phyloP scores from a whole-genome alignment of 2,888 invertebrate species.

The Allacma fusca region DNA sequence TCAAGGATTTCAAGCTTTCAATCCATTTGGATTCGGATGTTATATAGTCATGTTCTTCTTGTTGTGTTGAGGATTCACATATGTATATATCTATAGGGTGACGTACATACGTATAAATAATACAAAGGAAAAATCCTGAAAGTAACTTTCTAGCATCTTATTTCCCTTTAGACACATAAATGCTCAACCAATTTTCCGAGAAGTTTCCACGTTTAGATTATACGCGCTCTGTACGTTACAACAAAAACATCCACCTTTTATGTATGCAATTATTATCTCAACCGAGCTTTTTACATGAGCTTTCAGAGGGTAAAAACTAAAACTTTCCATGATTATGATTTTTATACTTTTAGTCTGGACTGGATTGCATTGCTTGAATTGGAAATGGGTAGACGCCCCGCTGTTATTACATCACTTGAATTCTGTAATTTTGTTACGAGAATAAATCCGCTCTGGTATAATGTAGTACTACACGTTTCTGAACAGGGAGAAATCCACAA shows the following conservation, averaged over 20 bases:
- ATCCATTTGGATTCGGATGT: slow-evolving; percentile 10
- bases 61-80: too few species aligned
- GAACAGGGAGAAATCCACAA: not conserved
- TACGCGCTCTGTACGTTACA: not conserved
- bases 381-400: slow-evolving; percentile 26
- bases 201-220: slow-evolving; percentile 2
- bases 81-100: too few species aligned
- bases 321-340: slow-evolving; percentile 18
- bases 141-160: too few species aligned
- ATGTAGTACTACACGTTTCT: not conserved
- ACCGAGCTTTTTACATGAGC: not conserved
- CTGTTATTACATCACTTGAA: slow-evolving; percentile 12
- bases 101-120: too few species aligned
- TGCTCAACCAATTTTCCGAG: not conserved
- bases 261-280: not conserved
- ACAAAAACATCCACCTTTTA: not conserved
- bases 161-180: too few species aligned
- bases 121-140: too few species aligned
- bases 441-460: not conserved
- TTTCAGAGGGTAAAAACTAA: not conserved
- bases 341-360: not conserved
- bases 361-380: not conserved
- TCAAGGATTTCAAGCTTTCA: slow-evolving; percentile 35
- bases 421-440: slow-evolving; percentile 13
- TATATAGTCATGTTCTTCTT: not conserved